A percentile compares a stretch with the other conserved stretches of the same genome.
Conservation (phyloP, 2,113 vertebrate species). For the Podocnemis expansa region DNA sequence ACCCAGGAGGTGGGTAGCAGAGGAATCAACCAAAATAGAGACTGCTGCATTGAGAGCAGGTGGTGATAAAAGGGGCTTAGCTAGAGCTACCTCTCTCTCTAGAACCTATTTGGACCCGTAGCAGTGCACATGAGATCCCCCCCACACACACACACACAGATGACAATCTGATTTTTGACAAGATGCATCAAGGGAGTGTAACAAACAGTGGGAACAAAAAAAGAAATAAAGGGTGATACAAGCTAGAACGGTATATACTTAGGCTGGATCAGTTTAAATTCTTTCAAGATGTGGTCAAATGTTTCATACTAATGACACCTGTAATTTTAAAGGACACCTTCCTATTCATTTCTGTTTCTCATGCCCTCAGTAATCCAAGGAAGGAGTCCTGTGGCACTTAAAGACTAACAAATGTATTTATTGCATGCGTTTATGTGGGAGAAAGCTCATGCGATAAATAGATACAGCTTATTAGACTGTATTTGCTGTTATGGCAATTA, state of each 20-base stretch:
- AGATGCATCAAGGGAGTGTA: neutral
- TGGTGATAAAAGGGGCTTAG: neutral
- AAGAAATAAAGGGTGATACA: neutral
- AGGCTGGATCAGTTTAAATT: neutral
- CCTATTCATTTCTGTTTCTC: neutral
- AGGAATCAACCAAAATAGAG: neutral
- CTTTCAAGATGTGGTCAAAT: neutral
- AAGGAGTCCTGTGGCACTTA: no score
- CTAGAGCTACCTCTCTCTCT: no score
- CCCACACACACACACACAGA: no score
- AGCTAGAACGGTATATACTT: neutral
- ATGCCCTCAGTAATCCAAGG: neutral
- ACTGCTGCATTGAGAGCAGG: neutral
- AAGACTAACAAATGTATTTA: no score
- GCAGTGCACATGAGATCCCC: neutral
- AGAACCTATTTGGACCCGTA: neutral
- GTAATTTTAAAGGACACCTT: neutral
- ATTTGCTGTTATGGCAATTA: neutral
- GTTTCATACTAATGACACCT: neutral
- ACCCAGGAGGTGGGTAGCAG: neutral
- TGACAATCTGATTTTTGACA: neutral
- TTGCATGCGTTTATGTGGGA: no score
- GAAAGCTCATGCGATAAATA: no score
- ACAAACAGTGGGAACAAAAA: neutral
- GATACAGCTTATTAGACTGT: neutral